Conservation (phyloP, 2,113 vertebrate species). For the Beaufortia kweichowensis region DNA sequence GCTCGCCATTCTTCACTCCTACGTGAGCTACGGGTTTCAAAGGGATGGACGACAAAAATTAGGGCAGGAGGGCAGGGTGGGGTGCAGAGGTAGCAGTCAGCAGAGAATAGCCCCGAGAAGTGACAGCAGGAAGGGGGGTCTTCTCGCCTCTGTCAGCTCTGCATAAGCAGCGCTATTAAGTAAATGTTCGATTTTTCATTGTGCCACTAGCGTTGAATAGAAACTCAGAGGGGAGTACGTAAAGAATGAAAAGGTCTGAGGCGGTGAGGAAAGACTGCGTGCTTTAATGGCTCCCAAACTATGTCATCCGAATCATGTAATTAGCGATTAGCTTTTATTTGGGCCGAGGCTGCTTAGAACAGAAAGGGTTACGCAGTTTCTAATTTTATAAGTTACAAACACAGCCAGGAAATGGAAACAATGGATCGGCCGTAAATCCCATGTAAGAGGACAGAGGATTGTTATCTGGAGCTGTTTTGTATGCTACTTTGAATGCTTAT, state of each 20-base stretch:
- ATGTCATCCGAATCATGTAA: conserved; percentile 78
- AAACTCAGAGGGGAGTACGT: conserved; percentile 47
- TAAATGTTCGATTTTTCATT: conserved; percentile 77
- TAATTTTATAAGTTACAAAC: conserved; percentile 70
- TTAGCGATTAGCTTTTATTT: conserved; percentile 88
- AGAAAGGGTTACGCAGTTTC: conserved; percentile 60
- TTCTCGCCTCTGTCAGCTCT: conserved; percentile 71
- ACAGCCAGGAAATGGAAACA: conserved; percentile 72
- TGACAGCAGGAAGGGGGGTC: conserved; percentile 73
- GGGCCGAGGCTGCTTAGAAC: conserved; percentile 69
- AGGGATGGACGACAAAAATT: conserved; percentile 77
- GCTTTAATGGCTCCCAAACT: conserved; percentile 59
- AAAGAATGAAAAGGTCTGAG: conserved; percentile 48
- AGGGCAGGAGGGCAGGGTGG: conserved; percentile 71
- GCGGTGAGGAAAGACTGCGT: conserved; percentile 50
- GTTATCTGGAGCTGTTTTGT: conserved; percentile 65
- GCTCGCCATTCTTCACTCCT: conserved; percentile 80
- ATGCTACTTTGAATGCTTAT: conserved; percentile 59
- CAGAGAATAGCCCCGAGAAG: conserved; percentile 74
- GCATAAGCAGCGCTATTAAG: conserved; percentile 76
- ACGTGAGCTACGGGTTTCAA: conserved; percentile 81
- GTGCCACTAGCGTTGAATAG: conserved; percentile 51
- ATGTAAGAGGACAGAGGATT: conserved; percentile 54
- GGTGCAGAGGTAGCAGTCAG: conserved; percentile 75
- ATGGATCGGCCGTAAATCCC: conserved; percentile 67